Evolutionary conservation across 2,113 vertebrate genomes (phyloP).

Genomic region (Hippocampus barbouri): DNA sequence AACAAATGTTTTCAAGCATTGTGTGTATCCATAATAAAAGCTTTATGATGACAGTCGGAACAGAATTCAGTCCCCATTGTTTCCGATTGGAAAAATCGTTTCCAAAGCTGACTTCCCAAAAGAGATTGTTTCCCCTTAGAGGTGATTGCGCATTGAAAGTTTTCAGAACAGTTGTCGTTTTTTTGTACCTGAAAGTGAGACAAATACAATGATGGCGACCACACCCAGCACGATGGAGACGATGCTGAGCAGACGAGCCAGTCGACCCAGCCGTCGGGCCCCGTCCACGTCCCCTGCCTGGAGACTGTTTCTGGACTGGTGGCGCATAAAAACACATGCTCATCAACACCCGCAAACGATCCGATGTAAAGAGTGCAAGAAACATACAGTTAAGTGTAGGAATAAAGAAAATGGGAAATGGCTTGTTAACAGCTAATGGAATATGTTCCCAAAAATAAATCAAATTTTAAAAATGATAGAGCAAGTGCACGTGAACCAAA

Average conservation of each 20-base stretch:
- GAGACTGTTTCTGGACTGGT: slow-evolving; percentile 67
- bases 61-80: too few species aligned
- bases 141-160: too few species aligned
- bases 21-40: too few species aligned
- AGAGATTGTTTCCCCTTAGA: too few species aligned
- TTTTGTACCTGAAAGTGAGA: slow-evolving; percentile 46
- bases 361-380: background rate
- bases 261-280: slow-evolving; percentile 58
- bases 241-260: slow-evolving; percentile 64
- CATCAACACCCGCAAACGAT: background rate
- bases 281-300: slow-evolving; percentile 64
- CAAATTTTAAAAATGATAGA: background rate
- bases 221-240: slow-evolving; percentile 58
- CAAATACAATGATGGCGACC: slow-evolving; percentile 49
- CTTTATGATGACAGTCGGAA: too few species aligned
- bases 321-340: slow-evolving; percentile 18
- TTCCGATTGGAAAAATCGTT: too few species aligned
- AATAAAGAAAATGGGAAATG: background rate
- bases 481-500: background rate
- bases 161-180: too few species aligned
- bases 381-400: too few species aligned
- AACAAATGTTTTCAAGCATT: too few species aligned
- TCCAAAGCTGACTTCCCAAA: too few species aligned
- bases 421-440: background rate
- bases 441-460: background rate